These are phyloP conservation scores for Mionectes macconnelli DNA, from an alignment of 2,113 vertebrate genomes.

Conservation along the genomic window DNA sequence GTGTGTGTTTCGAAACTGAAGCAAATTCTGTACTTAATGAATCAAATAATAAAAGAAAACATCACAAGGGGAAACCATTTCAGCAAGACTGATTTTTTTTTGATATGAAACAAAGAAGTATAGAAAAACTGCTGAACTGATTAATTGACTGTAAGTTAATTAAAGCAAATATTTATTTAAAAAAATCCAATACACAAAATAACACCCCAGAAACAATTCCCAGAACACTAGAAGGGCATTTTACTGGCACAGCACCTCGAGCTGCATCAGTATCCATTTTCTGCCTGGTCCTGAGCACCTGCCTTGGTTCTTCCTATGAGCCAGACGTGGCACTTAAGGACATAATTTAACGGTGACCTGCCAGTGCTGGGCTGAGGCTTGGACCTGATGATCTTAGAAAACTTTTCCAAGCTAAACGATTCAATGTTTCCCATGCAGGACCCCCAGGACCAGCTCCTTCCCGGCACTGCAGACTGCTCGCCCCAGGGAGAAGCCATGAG, in stretches of 20 bases:
- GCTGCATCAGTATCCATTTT: neutral
- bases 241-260: fast-evolving
- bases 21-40: constrained; percentile 20
- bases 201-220: fast-evolving
- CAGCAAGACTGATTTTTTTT: constrained; percentile 6
- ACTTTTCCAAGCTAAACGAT: neutral
- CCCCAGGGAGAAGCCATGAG: neutral
- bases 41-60: constrained; percentile 10
- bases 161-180: neutral
- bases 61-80: neutral
- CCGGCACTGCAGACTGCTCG: neutral
- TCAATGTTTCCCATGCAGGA: fast-evolving
- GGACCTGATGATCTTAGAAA: too few relatives aligned
- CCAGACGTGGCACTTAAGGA: neutral
- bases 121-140: neutral
- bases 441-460: neutral
- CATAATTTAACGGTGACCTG: neutral
- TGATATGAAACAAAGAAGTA: neutral
- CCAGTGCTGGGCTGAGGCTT: neutral
- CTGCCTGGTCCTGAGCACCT: neutral
- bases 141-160: neutral
- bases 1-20: constrained; percentile 14
- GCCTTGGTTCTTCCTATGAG: neutral
- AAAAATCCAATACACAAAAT: neutral
- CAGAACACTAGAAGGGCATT: neutral